Evolutionary conservation across 2,113 vertebrate species (phyloP).

Genomic region (Tyto alba): DNA sequence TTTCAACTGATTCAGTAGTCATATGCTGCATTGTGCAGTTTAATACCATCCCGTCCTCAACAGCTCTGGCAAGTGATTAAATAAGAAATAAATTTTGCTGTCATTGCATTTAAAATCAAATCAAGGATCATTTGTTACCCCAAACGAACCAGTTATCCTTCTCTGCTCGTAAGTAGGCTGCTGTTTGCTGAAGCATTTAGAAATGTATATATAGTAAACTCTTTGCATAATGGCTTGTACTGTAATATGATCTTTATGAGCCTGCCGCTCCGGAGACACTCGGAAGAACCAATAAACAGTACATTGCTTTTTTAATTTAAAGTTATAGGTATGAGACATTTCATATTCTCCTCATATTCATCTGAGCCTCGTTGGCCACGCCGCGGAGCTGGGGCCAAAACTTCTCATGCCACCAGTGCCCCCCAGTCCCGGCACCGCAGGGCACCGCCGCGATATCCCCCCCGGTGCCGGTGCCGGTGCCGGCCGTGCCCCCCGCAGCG

Average conservation of each 20-base stretch:
- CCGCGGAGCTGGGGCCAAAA: accelerated
- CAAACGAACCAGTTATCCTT: constrained; percentile 71
- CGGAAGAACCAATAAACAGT: constrained; percentile 44
- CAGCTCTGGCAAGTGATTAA: constrained; percentile 70
- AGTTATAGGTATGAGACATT: constrained; percentile 57
- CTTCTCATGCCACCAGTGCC: background rate
- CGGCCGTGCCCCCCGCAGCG: background rate
- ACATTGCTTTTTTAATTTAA: constrained; percentile 68
- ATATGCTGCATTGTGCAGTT: constrained; percentile 48
- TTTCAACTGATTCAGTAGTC: constrained; percentile 38
- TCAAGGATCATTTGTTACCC: constrained; percentile 77
- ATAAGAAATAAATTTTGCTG: constrained; percentile 76
- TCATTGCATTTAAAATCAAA: constrained; percentile 79
- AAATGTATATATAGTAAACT: constrained; percentile 61
- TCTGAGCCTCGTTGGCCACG: background rate
- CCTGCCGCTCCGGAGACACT: constrained; percentile 23
- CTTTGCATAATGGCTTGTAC: constrained; percentile 64
- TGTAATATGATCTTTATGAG: constrained; percentile 68
- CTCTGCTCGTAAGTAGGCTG: constrained; percentile 66
- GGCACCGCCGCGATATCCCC: accelerated
- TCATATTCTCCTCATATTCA: background rate
- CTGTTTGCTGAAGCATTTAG: constrained; percentile 71
- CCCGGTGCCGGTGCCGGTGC: accelerated
- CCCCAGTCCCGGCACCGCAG: accelerated
- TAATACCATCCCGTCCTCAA: constrained; percentile 53